Evolutionary conservation across 2,797 vertebrate genomes (phyloP).

Genomic region (Vireo griseus): DNA sequence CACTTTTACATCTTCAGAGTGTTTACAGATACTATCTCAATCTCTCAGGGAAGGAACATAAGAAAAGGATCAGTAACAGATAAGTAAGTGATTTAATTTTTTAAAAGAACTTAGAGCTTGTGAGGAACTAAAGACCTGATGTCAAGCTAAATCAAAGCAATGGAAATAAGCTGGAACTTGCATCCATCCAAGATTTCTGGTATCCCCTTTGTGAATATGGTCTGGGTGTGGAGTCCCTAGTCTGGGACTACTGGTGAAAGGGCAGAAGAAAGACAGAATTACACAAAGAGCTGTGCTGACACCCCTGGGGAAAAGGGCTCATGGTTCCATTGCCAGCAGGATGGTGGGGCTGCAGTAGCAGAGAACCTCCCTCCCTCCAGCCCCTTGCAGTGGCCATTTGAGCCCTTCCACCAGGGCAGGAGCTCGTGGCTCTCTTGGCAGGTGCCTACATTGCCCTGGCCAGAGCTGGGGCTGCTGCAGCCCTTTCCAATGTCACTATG

Average conservation of each 20-base stretch:
- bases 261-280: background rate
- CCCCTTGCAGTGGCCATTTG: background rate
- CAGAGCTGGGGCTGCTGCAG: background rate
- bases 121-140: background rate
- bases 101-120: background rate
- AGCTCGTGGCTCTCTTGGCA: background rate
- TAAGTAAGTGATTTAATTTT: background rate
- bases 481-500: background rate
- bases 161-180: background rate
- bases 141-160: slow-evolving; percentile 3
- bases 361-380: background rate
- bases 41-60: background rate
- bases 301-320: background rate
- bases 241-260: background rate
- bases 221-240: background rate
- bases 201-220: background rate
- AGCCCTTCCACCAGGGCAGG: background rate
- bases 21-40: background rate
- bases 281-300: background rate
- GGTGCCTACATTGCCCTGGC: background rate
- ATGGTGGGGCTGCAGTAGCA: background rate
- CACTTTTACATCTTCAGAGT: background rate
- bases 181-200: background rate
- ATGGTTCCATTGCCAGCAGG: background rate
- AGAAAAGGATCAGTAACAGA: background rate